phyloP scores from a whole-genome alignment of 1,140 invertebrate genomes.

The Psilanteris sp. region DNA sequence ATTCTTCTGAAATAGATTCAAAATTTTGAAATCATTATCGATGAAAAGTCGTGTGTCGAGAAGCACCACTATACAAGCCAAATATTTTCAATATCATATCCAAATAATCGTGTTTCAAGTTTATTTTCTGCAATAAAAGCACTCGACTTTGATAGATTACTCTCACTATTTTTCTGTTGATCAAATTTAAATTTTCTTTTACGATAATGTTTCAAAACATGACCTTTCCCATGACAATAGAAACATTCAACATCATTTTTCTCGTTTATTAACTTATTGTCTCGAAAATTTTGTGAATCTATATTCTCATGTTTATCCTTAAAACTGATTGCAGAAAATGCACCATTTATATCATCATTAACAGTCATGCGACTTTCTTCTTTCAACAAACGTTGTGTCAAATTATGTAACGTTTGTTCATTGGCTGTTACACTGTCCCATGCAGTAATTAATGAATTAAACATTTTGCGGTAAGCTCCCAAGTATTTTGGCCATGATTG shows the following conservation, averaged over 20 bases:
- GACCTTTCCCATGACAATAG: constrained; percentile 32
- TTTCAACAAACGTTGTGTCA: constrained; percentile 35
- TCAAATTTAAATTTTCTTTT: constrained; percentile 14
- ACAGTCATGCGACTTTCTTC: constrained; percentile 30
- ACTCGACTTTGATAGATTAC: not conserved
- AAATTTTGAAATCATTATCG: constrained; percentile 23
- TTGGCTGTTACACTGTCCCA: constrained; percentile 26
- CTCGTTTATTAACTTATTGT: no score
- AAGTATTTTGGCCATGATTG: no score
- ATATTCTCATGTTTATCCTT: no score
- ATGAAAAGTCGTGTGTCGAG: constrained; percentile 28
- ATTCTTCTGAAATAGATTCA: not conserved
- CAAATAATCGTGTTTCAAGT: no score
- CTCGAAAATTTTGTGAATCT: no score
- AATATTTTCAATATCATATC: constrained; percentile 15
- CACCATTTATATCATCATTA: constrained; percentile 19
- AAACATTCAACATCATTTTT: constrained; percentile 34
- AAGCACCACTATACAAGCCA: constrained; percentile 32
- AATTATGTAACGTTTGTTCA: constrained; percentile 24
- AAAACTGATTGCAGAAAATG: constrained; percentile 15
- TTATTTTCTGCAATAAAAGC: constrained; percentile 5
- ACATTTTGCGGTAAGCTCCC: no score
- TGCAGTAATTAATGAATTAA: no score
- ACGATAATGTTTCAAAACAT: constrained; percentile 10
- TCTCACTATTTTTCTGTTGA: not conserved